Evolutionary conservation across 2,113 vertebrate species (phyloP).

Genomic region (Grallaria varia): DNA sequence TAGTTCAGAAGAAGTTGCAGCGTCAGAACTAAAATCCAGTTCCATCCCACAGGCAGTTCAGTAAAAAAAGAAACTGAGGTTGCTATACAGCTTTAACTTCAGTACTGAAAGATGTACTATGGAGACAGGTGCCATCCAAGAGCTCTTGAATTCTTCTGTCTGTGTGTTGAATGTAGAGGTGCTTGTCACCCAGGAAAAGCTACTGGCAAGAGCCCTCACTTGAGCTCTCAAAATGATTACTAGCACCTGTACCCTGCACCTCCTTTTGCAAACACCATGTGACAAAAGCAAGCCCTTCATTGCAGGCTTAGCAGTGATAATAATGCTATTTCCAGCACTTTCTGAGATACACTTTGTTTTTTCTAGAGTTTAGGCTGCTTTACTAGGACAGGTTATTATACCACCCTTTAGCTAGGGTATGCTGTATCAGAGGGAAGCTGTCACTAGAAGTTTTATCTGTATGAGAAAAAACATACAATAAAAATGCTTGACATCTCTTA

Average conservation of each 20-base stretch:
- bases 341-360: background rate
- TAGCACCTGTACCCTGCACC: background rate
- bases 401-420: background rate
- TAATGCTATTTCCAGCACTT: background rate
- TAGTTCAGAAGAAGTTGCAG: background rate
- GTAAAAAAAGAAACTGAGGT: background rate
- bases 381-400: background rate
- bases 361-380: background rate
- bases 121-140: background rate
- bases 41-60: background rate
- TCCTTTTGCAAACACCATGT: background rate
- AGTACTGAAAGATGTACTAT: rapidly evolving
- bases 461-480: background rate
- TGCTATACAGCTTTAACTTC: background rate
- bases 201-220: background rate
- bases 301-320: background rate
- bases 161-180: background rate
- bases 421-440: background rate
- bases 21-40: background rate
- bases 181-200: background rate
- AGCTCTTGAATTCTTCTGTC: background rate
- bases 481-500: background rate
- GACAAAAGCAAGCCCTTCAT: background rate
- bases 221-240: background rate
- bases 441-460: background rate